A percentile compares a stretch with the other conserved stretches of the same genome.
These are phyloP conservation scores for Pelagia noctiluca DNA, from an alignment of 30 jellyfish, hydroid and myxozoan genomes.

Conservation along the genomic window DNA sequence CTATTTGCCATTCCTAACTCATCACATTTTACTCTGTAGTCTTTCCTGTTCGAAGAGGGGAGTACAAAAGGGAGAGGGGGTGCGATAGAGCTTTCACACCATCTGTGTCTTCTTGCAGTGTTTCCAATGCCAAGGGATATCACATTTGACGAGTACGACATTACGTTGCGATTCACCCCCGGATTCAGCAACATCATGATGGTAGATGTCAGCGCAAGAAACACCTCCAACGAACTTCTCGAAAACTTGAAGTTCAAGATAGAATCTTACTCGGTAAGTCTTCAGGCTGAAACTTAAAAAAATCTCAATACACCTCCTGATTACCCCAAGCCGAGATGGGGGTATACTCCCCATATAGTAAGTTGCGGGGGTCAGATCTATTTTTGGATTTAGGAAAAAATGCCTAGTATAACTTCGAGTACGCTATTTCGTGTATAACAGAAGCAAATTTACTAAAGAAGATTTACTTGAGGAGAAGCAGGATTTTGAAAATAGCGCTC, in stretches of 20 bases:
- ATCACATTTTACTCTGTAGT: background rate
- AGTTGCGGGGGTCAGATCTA: no score
- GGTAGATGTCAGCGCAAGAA: slow-evolving; percentile 3
- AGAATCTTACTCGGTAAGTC: slow-evolving; percentile 25
- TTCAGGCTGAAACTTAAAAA: background rate
- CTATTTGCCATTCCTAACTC: background rate
- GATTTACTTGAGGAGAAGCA: no score
- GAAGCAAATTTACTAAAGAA: no score
- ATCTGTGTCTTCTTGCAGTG: slow-evolving; percentile 14
- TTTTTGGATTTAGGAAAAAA: no score
- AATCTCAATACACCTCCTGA: background rate
- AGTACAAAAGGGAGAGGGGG: background rate
- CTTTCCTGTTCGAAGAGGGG: background rate
- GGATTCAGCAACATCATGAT: slow-evolving; percentile 45
- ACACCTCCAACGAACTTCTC: background rate
- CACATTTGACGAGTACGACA: background rate
- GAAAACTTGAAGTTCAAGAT: slow-evolving; percentile 8
- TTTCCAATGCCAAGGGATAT: slow-evolving; percentile 15
- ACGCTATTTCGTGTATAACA: no score
- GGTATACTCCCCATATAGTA: no score
- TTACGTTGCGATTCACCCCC: slow-evolving; percentile 1
- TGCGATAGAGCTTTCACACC: background rate
- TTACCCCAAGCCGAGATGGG: background rate
- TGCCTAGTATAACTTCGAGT: no score
- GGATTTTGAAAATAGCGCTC: no score